These are phyloP conservation scores for Agrochola circellaris DNA, from an alignment of 2,888 invertebrate genomes.

Conservation along the genomic window DNA sequence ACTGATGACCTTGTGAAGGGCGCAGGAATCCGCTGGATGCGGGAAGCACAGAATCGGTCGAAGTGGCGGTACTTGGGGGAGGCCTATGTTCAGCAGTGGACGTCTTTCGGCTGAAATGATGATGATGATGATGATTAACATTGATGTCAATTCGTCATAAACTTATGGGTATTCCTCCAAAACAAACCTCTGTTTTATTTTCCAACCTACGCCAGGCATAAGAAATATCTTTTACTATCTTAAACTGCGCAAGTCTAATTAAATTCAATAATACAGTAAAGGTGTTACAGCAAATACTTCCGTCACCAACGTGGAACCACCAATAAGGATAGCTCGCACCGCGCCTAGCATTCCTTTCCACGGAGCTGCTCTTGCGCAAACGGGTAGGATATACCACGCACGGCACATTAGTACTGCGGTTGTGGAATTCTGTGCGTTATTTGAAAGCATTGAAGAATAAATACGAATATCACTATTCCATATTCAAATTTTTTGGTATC, in stretches of 20 bases:
- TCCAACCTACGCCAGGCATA: no score
- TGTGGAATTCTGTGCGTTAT: not conserved
- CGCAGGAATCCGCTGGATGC: no score
- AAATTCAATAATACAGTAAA: constrained; percentile 3
- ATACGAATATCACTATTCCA: not conserved
- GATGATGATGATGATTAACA: not conserved
- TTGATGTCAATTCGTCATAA: not conserved
- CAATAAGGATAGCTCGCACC: constrained; percentile 76
- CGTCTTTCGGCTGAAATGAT: no score
- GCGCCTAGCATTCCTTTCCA: constrained; percentile 81
- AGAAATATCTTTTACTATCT: not conserved
- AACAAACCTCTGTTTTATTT: not conserved
- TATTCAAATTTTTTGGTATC: not conserved
- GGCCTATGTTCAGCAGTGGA: no score
- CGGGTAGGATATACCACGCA: constrained; percentile 72
- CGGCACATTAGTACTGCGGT: constrained; percentile 56
- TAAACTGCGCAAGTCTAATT: not conserved
- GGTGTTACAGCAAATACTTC: constrained; percentile 50
- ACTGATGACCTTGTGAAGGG: no score
- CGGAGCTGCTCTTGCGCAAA: constrained; percentile 79
- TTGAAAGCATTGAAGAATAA: not conserved
- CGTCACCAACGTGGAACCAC: constrained; percentile 58
- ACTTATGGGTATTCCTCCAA: not conserved
- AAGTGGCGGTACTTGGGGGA: no score
- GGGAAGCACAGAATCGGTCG: no score